These are phyloP conservation scores for Pollenia griseotomentosa DNA, from an alignment of 2,888 invertebrate species.

Conservation along the genomic window DNA sequence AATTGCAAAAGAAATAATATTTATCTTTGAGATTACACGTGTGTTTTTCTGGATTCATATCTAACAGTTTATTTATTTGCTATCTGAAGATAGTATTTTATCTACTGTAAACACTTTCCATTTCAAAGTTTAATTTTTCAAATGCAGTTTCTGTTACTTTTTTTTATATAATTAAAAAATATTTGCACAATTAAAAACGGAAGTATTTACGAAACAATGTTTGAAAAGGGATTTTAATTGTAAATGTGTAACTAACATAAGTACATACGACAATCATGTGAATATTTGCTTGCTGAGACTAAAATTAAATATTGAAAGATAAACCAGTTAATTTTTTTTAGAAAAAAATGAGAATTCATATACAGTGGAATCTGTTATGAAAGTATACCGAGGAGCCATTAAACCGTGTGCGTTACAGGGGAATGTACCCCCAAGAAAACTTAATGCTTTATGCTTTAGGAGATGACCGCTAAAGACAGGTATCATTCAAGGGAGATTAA, in stretches of 20 bases:
- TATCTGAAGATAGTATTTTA: neutral
- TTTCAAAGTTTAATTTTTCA: neutral
- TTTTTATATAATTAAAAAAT: constrained; percentile 10
- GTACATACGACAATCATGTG: neutral
- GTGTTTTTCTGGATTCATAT: neutral
- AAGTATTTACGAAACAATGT: constrained; percentile 55
- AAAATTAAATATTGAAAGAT: too few relatives aligned
- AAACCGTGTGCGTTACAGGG: too few relatives aligned
- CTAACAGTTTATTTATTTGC: neutral
- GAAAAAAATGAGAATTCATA: too few relatives aligned
- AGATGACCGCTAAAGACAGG: too few relatives aligned
- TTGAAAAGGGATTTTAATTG: constrained; percentile 23
- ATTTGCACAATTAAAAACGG: constrained; percentile 47
- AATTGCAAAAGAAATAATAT: constrained; percentile 9
- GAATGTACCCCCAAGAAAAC: too few relatives aligned
- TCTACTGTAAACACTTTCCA: constrained; percentile 2
- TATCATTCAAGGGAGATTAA: too few relatives aligned
- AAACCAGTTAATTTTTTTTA: too few relatives aligned
- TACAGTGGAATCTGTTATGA: too few relatives aligned
- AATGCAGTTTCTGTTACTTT: constrained; percentile 8
- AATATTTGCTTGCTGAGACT: neutral
- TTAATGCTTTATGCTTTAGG: too few relatives aligned
- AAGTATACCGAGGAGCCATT: too few relatives aligned
- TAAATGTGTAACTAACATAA: constrained; percentile 24
- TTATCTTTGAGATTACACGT: constrained; percentile 30